These are phyloP conservation scores for Pipistrellus kuhlii DNA, from an alignment of 2,797 vertebrate species.

Conservation along the genomic window DNA sequence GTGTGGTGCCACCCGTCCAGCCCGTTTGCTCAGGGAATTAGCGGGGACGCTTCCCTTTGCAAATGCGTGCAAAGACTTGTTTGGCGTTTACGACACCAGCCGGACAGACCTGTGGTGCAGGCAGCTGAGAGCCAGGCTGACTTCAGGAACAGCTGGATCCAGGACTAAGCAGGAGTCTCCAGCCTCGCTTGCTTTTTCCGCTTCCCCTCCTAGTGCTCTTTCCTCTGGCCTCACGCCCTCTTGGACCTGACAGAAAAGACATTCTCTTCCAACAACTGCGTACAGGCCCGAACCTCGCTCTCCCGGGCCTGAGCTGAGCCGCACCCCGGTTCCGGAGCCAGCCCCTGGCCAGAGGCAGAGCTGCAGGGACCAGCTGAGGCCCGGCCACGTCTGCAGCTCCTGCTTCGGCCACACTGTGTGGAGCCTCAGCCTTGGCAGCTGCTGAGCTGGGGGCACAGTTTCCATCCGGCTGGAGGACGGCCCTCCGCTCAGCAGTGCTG, in stretches of 20 bases:
- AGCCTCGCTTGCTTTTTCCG: neutral
- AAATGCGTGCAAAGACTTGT: neutral
- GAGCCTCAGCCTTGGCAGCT: neutral
- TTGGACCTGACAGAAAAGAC: neutral
- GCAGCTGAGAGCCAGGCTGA: neutral
- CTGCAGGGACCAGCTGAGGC: neutral
- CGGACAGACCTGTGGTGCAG: neutral
- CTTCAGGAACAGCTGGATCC: slow-evolving; percentile 7
- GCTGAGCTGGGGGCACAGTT: neutral
- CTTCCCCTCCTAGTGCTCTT: neutral
- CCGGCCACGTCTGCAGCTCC: neutral
- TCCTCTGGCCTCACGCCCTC: neutral
- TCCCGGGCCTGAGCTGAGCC: neutral
- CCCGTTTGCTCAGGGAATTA: neutral
- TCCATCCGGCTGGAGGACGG: neutral
- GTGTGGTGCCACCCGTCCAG: neutral
- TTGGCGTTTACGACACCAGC: neutral
- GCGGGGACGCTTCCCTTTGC: slow-evolving; percentile 26
- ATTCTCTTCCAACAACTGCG: neutral
- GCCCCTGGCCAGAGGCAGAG: neutral
- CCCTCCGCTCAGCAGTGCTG: neutral
- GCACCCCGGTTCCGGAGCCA: neutral
- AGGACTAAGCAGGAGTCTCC: neutral
- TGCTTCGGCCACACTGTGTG: neutral
- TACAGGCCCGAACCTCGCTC: neutral